These are phyloP conservation scores for Beaufortia kweichowensis DNA, from an alignment of 2,113 vertebrate genomes.

Conservation along the genomic window DNA sequence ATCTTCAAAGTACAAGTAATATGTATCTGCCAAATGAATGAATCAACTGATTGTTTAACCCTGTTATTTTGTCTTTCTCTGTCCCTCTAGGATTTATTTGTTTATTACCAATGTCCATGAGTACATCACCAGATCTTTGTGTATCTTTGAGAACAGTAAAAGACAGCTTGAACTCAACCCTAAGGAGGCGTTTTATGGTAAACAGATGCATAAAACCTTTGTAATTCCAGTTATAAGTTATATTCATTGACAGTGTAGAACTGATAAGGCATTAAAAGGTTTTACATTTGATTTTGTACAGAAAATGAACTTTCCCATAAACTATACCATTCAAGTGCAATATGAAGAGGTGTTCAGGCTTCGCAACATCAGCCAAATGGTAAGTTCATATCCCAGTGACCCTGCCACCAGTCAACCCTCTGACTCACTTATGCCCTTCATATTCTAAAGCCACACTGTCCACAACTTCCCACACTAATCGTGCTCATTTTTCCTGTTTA, in stretches of 20 bases:
- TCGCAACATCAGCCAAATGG: conserved; percentile 72
- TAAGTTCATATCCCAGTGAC: conserved; percentile 50
- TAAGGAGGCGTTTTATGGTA: conserved; percentile 74
- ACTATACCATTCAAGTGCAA: conserved; percentile 72
- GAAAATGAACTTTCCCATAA: conserved; percentile 78
- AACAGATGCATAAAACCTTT: conserved; percentile 45
- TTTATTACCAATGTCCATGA: conserved; percentile 56
- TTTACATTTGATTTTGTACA: conserved; percentile 51
- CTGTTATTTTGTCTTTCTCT: not conserved
- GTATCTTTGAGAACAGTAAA: conserved; percentile 67
- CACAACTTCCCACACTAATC: conserved; percentile 1
- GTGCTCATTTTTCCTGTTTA: not conserved
- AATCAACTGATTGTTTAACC: not conserved
- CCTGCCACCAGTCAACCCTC: not conserved
- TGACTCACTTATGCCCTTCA: conserved; percentile 40
- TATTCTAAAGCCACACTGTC: conserved; percentile 13
- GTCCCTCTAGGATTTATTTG: conserved; percentile 63
- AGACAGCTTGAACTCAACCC: conserved; percentile 61
- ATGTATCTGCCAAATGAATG: not conserved
- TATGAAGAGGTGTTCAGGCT: conserved; percentile 71
- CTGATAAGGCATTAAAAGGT: not conserved
- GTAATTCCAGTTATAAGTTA: not conserved
- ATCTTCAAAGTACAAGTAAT: too few relatives aligned
- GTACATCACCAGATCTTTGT: conserved; percentile 59
- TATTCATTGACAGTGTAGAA: not conserved